Evolutionary conservation across 2,888 invertebrate genomes (phyloP), one percentile per base, ranked within the genome.

Genomic region (Aelia acuminata): DNA sequence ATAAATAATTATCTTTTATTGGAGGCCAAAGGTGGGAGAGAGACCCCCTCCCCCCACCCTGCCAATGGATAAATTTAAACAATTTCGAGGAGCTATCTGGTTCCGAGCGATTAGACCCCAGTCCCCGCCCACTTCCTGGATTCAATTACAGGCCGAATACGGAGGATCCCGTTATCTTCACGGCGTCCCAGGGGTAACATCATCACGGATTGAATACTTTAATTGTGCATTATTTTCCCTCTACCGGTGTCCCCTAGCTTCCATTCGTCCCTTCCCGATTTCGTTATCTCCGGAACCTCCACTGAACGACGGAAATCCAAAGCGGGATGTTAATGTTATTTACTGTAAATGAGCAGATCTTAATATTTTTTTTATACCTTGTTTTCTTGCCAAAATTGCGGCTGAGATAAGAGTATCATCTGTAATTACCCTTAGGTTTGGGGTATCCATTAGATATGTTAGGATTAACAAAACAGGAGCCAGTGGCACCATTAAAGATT

Each of bases 151-250:
- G 10, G 43, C 22, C 7, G 80, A 80, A 80, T 80, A 80, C n/a
- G 43, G 80, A 80, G 80, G n/a, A 10, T n/a, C 43, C 43, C 80
- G 80, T 80, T 80, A 80, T 80, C 80, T 80, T 43, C 11, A 80
- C 80, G 39, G 22, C 43, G 4, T 22, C 39, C 75, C 39, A 7
- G 75, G 22, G 39, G 75, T 39, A 43, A 80, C 39, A 43, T 43
- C 80, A 39, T 80, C 80, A n/a, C 43, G 43, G 80, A 43, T 80
- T 80, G 80, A 80, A 80, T 80, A 80, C n/a, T 80, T 80, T 80
- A 80, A 80, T 43, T 80, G 80, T 43, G 13, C 80, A 80, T 80
- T 80, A 80, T 80, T 43, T 35, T 22, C 22, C 80, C 43, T n/a
- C n/a, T n/a, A 18, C 63, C 31, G 63, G 31, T 35, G 31, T 63